These are phyloP conservation scores for Spongia lamella DNA, from an alignment of 37 sponge, comb jelly and placozoan species.

Conservation along the genomic window DNA sequence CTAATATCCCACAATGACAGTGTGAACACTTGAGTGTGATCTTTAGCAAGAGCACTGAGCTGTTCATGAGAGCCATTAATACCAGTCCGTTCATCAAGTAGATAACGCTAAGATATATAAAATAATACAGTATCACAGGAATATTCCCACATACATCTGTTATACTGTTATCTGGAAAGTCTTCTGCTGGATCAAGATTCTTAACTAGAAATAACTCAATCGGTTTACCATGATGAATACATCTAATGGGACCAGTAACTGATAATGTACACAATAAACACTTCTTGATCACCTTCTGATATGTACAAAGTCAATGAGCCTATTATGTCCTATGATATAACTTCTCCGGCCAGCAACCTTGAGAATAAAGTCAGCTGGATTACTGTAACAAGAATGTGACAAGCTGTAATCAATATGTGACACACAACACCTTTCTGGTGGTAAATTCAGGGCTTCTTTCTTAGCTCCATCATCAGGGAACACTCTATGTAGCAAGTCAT, in stretches of 20 bases:
- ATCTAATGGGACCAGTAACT: constrained; percentile 12
- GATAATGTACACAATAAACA: constrained; percentile 8
- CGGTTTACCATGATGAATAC: constrained; percentile 42
- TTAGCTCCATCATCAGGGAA: constrained; percentile 39
- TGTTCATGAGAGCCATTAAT: constrained; percentile 80
- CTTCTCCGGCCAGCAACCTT: constrained; percentile 59
- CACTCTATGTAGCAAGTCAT: constrained; percentile 33
- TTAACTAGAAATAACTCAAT: constrained; percentile 61
- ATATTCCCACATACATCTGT: constrained; percentile 58
- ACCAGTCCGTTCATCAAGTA: constrained; percentile 74
- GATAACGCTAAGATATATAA: constrained; percentile 62
- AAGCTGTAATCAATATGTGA: too few species aligned
- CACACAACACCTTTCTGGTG: constrained; percentile 45
- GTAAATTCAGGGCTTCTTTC: constrained; percentile 35
- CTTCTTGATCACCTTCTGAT: constrained; percentile 57
- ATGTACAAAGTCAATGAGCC: constrained; percentile 47
- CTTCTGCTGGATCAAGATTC: constrained; percentile 34
- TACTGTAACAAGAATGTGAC: constrained; percentile 48
- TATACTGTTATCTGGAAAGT: constrained; percentile 56
- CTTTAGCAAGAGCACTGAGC: constrained; percentile 74
- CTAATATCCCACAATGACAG: constrained; percentile 89
- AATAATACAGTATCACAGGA: not conserved
- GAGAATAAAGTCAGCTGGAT: constrained; percentile 47
- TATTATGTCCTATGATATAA: constrained; percentile 51
- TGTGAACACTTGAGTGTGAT: constrained; percentile 80